Percentiles rank a stretch among this genome's conserved stretches.
Evolutionary conservation across 2,888 invertebrate genomes (phyloP).

Genomic region (Teleiodes luculella): DNA sequence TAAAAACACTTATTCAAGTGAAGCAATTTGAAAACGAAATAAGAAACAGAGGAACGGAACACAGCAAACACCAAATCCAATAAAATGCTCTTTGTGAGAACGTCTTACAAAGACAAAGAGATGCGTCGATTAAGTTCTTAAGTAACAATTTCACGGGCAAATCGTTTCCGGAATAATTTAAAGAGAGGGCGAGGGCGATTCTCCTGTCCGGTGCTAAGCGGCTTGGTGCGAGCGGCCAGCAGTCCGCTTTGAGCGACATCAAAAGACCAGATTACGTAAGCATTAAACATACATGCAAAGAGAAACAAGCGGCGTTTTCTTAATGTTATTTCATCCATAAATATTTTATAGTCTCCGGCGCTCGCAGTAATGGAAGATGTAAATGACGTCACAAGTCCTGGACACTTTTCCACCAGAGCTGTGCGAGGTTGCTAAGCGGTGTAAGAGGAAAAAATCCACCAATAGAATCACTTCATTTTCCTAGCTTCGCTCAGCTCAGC

Average conservation of each 20-base stretch:
- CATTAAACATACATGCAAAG: conserved; percentile 68
- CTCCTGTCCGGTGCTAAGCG: conserved; percentile 39
- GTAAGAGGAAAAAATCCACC: no score
- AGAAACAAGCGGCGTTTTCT: conserved; percentile 59
- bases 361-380: conserved; percentile 59
- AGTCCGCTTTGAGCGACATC: conserved; percentile 58
- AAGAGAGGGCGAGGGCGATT: conserved; percentile 28
- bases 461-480: no score
- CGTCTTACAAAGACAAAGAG: conserved; percentile 46
- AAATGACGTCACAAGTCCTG: conserved; percentile 46
- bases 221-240: conserved; percentile 36
- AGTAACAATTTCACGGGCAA: conserved; percentile 58
- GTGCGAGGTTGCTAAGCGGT: no score
- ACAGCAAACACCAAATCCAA: conserved; percentile 38
- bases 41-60: conserved; percentile 13
- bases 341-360: conserved; percentile 56
- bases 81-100: conserved; percentile 43
- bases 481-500: no score
- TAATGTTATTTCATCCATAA: conserved; percentile 68
- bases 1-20: neutral
- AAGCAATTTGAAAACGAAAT: conserved; percentile 17
- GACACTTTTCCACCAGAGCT: no score
- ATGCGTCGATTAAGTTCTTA: conserved; percentile 57
- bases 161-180: conserved; percentile 56
- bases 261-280: conserved; percentile 58